Evolutionary conservation across 37 sponge, comb jelly and placozoan genomes (phyloP).

Genomic region (Aplysina aerophoba): DNA sequence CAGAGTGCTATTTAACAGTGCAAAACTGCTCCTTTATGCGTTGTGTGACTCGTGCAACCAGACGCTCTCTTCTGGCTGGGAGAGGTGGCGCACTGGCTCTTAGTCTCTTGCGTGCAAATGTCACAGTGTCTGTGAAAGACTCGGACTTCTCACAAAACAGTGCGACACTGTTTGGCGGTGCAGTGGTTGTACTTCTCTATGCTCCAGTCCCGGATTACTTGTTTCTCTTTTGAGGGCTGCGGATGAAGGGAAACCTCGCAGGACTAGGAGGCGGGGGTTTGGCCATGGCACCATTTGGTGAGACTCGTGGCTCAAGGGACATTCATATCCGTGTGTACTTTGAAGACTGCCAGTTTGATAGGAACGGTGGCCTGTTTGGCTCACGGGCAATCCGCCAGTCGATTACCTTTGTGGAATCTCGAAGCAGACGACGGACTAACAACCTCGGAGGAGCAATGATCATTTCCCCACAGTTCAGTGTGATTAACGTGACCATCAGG

Average conservation of each 20-base stretch:
- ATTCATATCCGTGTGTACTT: background rate
- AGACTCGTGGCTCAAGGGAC: background rate
- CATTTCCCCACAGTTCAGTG: background rate
- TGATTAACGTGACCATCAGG: constrained; percentile 8
- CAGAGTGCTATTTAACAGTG: no score
- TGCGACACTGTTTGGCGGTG: background rate
- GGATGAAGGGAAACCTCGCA: background rate
- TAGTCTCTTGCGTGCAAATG: background rate
- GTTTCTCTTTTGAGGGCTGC: background rate
- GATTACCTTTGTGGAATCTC: no score
- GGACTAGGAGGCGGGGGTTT: background rate
- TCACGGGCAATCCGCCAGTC: no score
- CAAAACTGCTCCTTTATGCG: background rate
- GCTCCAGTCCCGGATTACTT: background rate
- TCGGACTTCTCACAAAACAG: background rate
- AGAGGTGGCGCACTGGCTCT: background rate
- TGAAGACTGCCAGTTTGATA: background rate
- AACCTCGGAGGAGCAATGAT: background rate
- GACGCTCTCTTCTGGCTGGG: background rate
- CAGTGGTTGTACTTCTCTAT: background rate
- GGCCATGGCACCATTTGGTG: background rate
- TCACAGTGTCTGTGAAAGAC: background rate
- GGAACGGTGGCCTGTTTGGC: background rate
- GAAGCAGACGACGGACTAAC: background rate
- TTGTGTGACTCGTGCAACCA: background rate